Conservation (phyloP, 1,140 invertebrate genomes). For the Hypsibius dujardini region DNA sequence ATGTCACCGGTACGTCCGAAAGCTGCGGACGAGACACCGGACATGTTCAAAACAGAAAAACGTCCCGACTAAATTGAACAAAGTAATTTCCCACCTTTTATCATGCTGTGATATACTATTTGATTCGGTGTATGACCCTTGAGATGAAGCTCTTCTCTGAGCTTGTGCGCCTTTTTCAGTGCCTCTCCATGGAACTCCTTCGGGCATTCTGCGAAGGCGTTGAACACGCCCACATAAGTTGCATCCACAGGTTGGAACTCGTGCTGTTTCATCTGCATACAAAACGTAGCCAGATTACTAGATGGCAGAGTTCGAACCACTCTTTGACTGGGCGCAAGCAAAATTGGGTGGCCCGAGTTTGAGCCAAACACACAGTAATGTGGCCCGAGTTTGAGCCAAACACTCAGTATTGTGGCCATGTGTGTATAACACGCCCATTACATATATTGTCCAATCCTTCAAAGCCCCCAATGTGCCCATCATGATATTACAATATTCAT, state of each 20-base stretch:
- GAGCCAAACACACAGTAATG: background rate
- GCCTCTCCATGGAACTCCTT: constrained; percentile 38
- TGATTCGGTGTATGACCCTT: constrained; percentile 50
- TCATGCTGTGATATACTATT: constrained; percentile 64
- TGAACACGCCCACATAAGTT: constrained; percentile 64
- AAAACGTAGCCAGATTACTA: background rate
- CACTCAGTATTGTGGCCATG: background rate
- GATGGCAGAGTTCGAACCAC: too few species aligned
- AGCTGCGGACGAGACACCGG: constrained; percentile 34
- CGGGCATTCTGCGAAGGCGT: constrained; percentile 64
- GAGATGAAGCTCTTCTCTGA: constrained; percentile 48
- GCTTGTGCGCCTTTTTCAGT: constrained; percentile 42
- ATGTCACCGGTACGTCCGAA: constrained; percentile 62
- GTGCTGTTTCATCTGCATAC: constrained; percentile 49
- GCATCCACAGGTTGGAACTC: constrained; percentile 45
- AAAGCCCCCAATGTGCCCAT: too few species aligned
- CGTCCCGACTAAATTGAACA: background rate
- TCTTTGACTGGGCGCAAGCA: too few species aligned
- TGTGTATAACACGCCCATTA: background rate
- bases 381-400: background rate
- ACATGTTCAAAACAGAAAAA: constrained; percentile 21
- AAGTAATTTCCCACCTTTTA: constrained; percentile 42
- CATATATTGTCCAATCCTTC: too few species aligned
- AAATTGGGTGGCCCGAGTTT: background rate
- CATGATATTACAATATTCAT: too few species aligned